Base-by-base conservation (phyloP, 35 echinoderm and acorn worm species). In the Holothuria glaberrima region DNA sequence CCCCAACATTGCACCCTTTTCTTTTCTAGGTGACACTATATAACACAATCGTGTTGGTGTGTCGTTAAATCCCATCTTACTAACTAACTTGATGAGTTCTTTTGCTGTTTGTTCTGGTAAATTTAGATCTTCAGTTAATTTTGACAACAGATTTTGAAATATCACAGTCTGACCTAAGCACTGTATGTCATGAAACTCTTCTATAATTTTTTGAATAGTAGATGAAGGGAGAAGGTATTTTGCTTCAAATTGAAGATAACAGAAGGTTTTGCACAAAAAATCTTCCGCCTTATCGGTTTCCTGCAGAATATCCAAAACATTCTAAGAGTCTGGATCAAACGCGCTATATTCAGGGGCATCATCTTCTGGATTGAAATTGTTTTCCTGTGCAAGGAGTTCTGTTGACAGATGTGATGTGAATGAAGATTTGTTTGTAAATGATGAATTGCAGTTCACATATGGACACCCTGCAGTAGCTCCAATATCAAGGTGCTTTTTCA, bases 351-450 rank as follows among this genome's bases (percentile, higher is more conserved):
- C n/a, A n/a, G n/a, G 19, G 41, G 72, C 9, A 36, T 41, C 33
- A 16, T 76, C 32, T 41, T 76, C 72, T 16, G 20, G 3, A 76
- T n/a, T n/a, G n/a, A n/a, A n/a, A n/a, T n/a, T n/a, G n/a, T 45
- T 76, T 46, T 76, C 72, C 10, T 25, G 20, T 59, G n/a, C 12
- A 21, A 91, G 14, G 13, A 71, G 6, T 24, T 85, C 65, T 44
- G 56, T 68, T 75, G 90, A 92, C 5, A 92, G 22, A 76, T 87
- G 90, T n/a, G 83, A 56, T 44, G 69, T 63, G 59, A 92, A 87
- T 30, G 82, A 75, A n/a, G 83, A 92, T 28, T 92, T 92, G 13
- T 68, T 75, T 62, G 5, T 32, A 48, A 86, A 73, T 62, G 48
- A 29, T 32, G 48, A 71, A 48, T 83, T 33, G 56, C 62, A 86